Evolutionary conservation across 2,888 invertebrate genomes (phyloP).

Genomic region (Andrena flavipes): DNA sequence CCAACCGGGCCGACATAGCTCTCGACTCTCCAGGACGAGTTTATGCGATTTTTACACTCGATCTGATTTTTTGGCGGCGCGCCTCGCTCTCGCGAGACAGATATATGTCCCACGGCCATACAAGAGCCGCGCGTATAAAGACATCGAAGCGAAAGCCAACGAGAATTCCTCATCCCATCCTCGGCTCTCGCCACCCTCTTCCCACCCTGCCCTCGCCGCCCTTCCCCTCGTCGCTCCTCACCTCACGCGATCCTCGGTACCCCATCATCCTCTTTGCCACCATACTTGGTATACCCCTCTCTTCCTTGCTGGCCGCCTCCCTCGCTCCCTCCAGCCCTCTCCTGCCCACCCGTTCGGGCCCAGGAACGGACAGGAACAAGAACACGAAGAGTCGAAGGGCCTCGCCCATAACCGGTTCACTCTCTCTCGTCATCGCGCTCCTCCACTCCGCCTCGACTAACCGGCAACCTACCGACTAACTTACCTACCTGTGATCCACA

Average conservation of each 20-base stretch:
- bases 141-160: constrained; percentile 84
- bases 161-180: constrained; percentile 85
- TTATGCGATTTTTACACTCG: constrained; percentile 85
- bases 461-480: constrained; percentile 69
- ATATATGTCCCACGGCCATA: constrained; percentile 84
- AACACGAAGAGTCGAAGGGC: constrained; percentile 81
- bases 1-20: constrained; percentile 80
- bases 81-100: constrained; percentile 84
- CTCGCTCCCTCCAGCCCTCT: constrained; percentile 47
- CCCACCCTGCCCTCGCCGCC: constrained; percentile 67
- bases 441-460: constrained; percentile 69
- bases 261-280: constrained; percentile 82
- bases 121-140: constrained; percentile 85
- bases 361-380: constrained; percentile 73
- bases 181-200: constrained; percentile 72
- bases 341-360: constrained; percentile 60
- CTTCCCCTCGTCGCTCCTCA: constrained; percentile 62
- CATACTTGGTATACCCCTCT: constrained; percentile 83
- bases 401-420: constrained; percentile 85
- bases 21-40: constrained; percentile 84
- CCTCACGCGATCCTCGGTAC: constrained; percentile 71
- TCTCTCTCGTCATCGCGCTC: constrained; percentile 77
- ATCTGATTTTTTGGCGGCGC: constrained; percentile 85
- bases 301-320: constrained; percentile 59
- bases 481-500: constrained; percentile 70